Evolutionary conservation across 2,113 vertebrate species (phyloP).

Genomic region (Clupea harengus): DNA sequence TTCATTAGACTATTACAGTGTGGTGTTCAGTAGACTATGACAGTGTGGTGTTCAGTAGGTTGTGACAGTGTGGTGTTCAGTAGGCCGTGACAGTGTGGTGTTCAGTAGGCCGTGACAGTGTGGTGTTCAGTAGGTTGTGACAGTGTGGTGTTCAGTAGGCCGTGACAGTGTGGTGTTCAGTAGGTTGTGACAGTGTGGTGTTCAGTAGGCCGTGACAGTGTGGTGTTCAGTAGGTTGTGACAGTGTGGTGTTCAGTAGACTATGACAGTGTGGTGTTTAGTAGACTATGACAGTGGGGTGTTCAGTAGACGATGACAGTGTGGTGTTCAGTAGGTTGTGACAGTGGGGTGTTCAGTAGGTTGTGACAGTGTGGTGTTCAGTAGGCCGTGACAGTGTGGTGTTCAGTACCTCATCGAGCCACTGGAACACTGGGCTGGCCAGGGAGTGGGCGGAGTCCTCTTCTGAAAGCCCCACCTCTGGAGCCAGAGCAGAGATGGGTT

Average conservation of each 20-base stretch:
- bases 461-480: conserved; percentile 65
- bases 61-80: too few relatives aligned
- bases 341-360: conserved; percentile 19
- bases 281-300: neutral
- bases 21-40: too few relatives aligned
- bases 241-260: too few relatives aligned
- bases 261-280: neutral
- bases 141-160: too few relatives aligned
- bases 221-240: too few relatives aligned
- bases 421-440: conserved; percentile 72
- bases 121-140: neutral
- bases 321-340: neutral
- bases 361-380: neutral
- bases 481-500: conserved; percentile 54
- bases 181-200: too few relatives aligned
- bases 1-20: too few relatives aligned
- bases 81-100: too few relatives aligned
- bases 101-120: neutral
- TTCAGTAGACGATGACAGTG: neutral
- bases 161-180: too few relatives aligned
- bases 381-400: conserved; percentile 26
- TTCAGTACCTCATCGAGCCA: conserved; percentile 80
- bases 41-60: too few relatives aligned
- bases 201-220: too few relatives aligned
- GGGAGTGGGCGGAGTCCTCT: conserved; percentile 55